phyloP scores from a whole-genome alignment of 1,140 invertebrate genomes.

The Meloidogyne hapla region DNA sequence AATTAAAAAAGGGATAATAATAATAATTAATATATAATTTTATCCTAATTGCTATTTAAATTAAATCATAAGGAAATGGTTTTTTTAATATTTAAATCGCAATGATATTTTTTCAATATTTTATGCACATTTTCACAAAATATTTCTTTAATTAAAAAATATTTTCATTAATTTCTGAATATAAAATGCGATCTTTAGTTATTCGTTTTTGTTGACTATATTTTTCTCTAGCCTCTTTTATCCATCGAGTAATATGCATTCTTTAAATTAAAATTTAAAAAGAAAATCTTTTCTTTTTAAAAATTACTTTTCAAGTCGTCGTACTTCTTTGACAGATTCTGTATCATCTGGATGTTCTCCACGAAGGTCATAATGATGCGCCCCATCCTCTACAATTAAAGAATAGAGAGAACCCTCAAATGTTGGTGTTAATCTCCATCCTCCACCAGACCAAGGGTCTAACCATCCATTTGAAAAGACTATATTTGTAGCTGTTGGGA shows the following conservation, averaged over 20 bases:
- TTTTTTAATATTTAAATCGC: too few species aligned
- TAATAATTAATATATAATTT: too few species aligned
- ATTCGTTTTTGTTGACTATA: conserved; percentile 21
- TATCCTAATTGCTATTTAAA: too few species aligned
- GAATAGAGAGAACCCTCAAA: conserved; percentile 66
- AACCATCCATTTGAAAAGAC: conserved; percentile 78
- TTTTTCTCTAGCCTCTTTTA: conserved; percentile 21
- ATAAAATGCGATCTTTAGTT: conserved; percentile 7
- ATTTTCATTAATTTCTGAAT: not conserved
- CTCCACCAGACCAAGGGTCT: conserved; percentile 75
- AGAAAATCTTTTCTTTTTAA: not conserved
- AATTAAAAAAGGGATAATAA: too few species aligned
- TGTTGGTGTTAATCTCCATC: conserved; percentile 19
- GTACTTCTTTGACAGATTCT: conserved; percentile 46
- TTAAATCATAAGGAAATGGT: too few species aligned
- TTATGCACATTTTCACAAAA: too few species aligned
- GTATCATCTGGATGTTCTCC: conserved; percentile 57
- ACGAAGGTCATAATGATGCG: conserved; percentile 62
- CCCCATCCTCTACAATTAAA: conserved; percentile 79
- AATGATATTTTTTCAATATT: too few species aligned
- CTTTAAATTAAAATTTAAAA: not conserved
- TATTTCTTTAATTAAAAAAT: not conserved
- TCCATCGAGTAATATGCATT: conserved; percentile 18
- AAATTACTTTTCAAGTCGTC: conserved; percentile 45
- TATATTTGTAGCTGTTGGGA: conserved; percentile 75